Percentiles rank a stretch among this genome's conserved stretches.
Evolutionary conservation across 2,797 vertebrate genomes (phyloP).

Genomic region (Emydoidea blandingii): DNA sequence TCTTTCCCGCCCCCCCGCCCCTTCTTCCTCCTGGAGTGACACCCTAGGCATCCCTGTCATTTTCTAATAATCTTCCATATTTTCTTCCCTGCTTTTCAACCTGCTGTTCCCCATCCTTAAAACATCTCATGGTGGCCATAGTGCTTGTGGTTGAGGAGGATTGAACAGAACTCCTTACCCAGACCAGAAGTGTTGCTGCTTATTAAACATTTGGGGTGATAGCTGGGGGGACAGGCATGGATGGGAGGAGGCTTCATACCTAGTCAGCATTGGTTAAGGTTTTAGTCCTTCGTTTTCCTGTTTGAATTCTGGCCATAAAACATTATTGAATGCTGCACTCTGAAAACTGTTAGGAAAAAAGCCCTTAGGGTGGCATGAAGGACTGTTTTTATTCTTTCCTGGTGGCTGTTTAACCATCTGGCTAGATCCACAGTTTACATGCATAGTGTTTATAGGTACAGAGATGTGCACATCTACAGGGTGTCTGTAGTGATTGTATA

Average conservation of each 20-base stretch:
- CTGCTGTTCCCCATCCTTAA: rapidly evolving
- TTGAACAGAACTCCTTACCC: rapidly evolving
- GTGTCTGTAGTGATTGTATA: not conserved
- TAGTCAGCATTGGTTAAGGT: not conserved
- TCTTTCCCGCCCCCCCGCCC: not conserved
- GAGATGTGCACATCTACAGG: not conserved
- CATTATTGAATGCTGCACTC: not conserved
- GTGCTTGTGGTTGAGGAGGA: not conserved
- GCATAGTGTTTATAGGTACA: not conserved
- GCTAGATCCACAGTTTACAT: not conserved
- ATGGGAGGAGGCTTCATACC: not conserved
- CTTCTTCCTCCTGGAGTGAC: not conserved
- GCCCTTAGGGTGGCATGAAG: not conserved
- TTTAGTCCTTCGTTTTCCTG: not conserved
- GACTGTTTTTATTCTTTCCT: not conserved
- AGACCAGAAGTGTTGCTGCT: not conserved
- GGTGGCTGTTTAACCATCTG: not conserved
- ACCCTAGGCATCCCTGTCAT: rapidly evolving
- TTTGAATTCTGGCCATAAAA: not conserved
- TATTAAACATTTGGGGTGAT: rapidly evolving
- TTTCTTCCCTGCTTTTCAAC: rapidly evolving
- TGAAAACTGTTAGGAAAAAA: not conserved
- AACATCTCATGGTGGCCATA: rapidly evolving
- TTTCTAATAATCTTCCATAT: not conserved
- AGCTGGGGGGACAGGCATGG: not conserved